Evolutionary conservation across 2,113 vertebrate species (phyloP).

Genomic region (Microtus richardsoni): DNA sequence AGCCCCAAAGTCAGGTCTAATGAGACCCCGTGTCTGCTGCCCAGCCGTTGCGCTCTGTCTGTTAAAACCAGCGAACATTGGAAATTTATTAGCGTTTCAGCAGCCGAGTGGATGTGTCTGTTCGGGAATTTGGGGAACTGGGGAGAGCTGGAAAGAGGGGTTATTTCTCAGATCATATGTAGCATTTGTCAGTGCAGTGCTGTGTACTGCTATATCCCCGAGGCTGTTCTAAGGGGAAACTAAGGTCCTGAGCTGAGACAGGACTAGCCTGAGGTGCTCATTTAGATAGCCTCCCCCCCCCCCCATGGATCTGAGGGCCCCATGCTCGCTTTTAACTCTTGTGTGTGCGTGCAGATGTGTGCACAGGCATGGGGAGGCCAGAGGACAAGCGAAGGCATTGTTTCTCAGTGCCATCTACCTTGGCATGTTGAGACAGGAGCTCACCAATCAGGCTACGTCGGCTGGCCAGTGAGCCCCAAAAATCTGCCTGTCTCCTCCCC

Average conservation of each 20-base stretch:
- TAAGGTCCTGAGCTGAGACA: neutral
- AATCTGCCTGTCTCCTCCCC: neutral
- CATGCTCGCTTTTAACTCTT: neutral
- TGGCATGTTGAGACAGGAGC: neutral
- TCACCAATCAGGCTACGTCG: neutral
- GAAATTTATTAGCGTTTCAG: neutral
- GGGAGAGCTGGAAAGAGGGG: neutral
- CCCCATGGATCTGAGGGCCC: neutral
- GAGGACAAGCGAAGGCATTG: neutral
- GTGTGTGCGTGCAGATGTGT: neutral
- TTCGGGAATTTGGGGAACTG: neutral
- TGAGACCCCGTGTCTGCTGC: neutral
- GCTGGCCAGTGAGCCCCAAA: neutral
- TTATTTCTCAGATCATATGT: fast-evolving
- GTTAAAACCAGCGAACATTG: neutral
- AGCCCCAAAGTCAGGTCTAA: neutral
- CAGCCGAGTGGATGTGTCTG: neutral
- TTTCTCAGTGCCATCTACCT: neutral
- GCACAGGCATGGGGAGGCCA: neutral
- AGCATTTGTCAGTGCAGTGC: fast-evolving
- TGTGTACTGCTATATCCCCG: fast-evolving
- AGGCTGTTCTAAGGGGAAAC: neutral
- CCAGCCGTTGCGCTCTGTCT: fast-evolving
- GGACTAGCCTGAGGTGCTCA: fast-evolving
- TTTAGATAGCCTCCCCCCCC: neutral